Evolutionary conservation across 2,797 vertebrate species (phyloP), one percentile per base, ranked within the genome.

Genomic region (Sebastes cheni): DNA sequence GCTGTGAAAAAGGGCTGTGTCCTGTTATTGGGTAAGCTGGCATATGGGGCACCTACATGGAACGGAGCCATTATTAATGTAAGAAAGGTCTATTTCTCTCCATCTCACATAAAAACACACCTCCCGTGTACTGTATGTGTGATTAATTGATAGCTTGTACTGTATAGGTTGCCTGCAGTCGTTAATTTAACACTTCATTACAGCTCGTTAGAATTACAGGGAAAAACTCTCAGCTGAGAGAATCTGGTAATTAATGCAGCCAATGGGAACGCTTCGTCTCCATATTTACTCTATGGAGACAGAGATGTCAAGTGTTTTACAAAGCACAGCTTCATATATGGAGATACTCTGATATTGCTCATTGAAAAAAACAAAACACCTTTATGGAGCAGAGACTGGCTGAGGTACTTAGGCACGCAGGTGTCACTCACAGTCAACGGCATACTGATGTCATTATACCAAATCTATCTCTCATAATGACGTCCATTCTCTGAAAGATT

Each of bases 151-250:
- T 67, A 32, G 29, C 39, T 59, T 79, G 86, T 59, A 29, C 75
- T 77, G 76, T 81, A 77, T 77, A 80, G 79, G 77, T 86, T 84
- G 62, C 80, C 79, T 60, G 16, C 25, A 86, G 82, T 78, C 42
- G 23, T 88, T 91, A 82, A 92, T 90, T 91, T 86, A 88, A 84
- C 86, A 91, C 86, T 91, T 87, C 86, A 91, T 90, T 89, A 90
- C 76, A 77, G 88, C 77, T 89, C 46, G 42, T 88, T 87, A 81
- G 72, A 77, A 87, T 23, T 59, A 72, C 75, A 85, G 58, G 55
- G 50, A 34, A 59, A 79, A 68, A 71, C 18, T 46, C 72, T 81
- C 86, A 81, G 69, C 77, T 72, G 61, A 88, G 66, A 67, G 29
- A 81, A 87, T 64, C 68, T 75, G 71, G 34, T 87, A 87, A 89